phyloP scores from a whole-genome alignment of 2,888 invertebrate genomes.

The Athalia circularis region DNA sequence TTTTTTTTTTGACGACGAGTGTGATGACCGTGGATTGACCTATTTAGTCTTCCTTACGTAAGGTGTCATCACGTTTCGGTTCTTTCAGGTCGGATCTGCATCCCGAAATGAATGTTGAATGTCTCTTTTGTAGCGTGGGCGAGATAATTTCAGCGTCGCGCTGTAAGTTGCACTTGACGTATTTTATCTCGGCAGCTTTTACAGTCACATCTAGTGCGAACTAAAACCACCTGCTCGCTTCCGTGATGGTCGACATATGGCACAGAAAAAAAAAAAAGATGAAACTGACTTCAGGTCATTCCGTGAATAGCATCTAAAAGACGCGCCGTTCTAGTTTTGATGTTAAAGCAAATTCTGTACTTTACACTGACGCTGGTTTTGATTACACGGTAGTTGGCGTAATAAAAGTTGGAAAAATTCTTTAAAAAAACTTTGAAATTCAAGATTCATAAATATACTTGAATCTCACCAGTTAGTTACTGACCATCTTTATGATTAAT shows the following conservation, averaged over 20 bases:
- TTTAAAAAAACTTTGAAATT: too few relatives aligned
- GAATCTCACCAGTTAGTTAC: too few relatives aligned
- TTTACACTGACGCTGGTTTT: too few relatives aligned
- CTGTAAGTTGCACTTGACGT: not conserved
- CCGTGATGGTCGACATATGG: not conserved
- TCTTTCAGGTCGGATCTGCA: not conserved
- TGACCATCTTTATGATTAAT: too few relatives aligned
- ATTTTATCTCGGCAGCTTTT: constrained; percentile 6
- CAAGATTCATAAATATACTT: too few relatives aligned
- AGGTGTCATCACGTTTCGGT: not conserved
- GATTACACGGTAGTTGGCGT: too few relatives aligned
- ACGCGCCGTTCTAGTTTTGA: too few relatives aligned
- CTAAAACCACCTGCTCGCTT: constrained; percentile 26
- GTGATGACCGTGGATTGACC: too few relatives aligned
- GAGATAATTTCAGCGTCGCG: constrained; percentile 18
- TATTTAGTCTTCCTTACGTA: too few relatives aligned
- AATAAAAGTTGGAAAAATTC: too few relatives aligned
- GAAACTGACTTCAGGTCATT: not conserved
- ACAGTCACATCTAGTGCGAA: not conserved
- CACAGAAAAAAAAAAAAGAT: not conserved
- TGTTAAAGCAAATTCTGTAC: too few relatives aligned
- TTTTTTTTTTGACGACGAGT: too few relatives aligned
- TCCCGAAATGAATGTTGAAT: constrained; percentile 30
- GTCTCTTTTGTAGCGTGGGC: not conserved
- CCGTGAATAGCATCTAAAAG: not conserved